These are phyloP conservation scores for Pollenia labialis DNA, from an alignment of 2,888 invertebrate genomes.

Conservation along the genomic window DNA sequence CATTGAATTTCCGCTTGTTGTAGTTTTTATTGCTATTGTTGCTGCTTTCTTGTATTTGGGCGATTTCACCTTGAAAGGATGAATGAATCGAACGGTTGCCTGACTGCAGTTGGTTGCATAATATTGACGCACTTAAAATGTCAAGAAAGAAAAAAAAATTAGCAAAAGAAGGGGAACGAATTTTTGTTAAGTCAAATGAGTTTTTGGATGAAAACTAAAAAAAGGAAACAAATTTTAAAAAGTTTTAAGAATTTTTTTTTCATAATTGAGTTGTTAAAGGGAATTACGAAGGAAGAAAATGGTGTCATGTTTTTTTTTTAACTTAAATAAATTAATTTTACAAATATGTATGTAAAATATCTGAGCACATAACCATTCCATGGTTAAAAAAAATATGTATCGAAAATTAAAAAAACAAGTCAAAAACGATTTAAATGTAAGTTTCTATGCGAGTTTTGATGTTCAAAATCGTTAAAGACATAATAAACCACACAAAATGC, in stretches of 20 bases:
- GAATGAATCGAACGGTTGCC: slow-evolving; percentile 34
- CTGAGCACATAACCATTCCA: too few relatives aligned
- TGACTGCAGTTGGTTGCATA: slow-evolving; percentile 58
- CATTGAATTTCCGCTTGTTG: slow-evolving; percentile 67
- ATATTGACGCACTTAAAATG: slow-evolving; percentile 30
- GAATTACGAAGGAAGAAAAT: too few relatives aligned
- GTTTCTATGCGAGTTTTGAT: too few relatives aligned
- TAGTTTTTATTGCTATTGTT: not conserved
- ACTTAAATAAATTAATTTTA: too few relatives aligned
- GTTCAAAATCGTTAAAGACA: too few relatives aligned
- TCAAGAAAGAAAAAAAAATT: slow-evolving; percentile 38
- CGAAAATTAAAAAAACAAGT: too few relatives aligned
- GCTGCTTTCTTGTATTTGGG: slow-evolving; percentile 39
- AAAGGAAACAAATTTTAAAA: not conserved
- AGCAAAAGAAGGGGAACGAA: not conserved
- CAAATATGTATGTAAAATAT: too few relatives aligned
- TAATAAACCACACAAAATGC: too few relatives aligned
- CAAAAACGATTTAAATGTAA: too few relatives aligned
- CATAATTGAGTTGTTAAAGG: too few relatives aligned
- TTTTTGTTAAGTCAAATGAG: not conserved
- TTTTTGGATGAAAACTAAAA: not conserved
- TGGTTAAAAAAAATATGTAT: too few relatives aligned
- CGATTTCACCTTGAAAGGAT: slow-evolving; percentile 73
- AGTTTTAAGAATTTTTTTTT: not conserved
- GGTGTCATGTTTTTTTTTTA: too few relatives aligned